phyloP scores from a whole-genome alignment of 2,113 vertebrate genomes.

The Micronycteris hirsuta region DNA sequence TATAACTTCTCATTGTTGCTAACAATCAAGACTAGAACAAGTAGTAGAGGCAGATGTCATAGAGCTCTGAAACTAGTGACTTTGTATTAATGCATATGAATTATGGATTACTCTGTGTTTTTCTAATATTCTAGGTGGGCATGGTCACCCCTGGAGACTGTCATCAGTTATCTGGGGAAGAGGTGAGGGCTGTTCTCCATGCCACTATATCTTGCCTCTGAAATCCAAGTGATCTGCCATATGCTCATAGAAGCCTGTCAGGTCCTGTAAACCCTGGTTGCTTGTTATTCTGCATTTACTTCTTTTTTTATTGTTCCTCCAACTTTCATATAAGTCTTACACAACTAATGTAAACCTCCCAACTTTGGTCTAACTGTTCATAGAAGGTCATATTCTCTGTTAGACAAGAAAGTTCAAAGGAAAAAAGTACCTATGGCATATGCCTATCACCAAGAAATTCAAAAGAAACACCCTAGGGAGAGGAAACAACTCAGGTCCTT shows the following conservation, averaged over 20 bases:
- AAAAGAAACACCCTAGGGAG: background rate
- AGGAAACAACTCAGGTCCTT: background rate
- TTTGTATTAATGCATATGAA: background rate
- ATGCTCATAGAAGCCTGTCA: background rate
- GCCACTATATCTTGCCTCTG: background rate
- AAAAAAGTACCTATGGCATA: background rate
- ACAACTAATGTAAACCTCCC: background rate
- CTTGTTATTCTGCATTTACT: background rate
- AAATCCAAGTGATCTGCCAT: background rate
- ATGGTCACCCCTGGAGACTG: background rate
- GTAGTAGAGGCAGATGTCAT: background rate
- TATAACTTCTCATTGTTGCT: background rate
- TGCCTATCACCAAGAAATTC: background rate
- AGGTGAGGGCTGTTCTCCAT: background rate
- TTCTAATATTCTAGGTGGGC: background rate
- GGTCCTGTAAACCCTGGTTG: background rate
- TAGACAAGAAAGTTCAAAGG: background rate
- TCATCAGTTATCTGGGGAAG: background rate
- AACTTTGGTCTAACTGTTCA: background rate
- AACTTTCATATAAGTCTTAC: background rate
- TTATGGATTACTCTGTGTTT: background rate
- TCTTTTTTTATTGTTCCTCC: background rate
- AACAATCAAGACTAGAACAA: background rate
- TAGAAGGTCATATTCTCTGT: background rate
- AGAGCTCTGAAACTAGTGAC: background rate